phyloP scores from a whole-genome alignment of 2,888 invertebrate genomes.

The Drosophila formosana region DNA sequence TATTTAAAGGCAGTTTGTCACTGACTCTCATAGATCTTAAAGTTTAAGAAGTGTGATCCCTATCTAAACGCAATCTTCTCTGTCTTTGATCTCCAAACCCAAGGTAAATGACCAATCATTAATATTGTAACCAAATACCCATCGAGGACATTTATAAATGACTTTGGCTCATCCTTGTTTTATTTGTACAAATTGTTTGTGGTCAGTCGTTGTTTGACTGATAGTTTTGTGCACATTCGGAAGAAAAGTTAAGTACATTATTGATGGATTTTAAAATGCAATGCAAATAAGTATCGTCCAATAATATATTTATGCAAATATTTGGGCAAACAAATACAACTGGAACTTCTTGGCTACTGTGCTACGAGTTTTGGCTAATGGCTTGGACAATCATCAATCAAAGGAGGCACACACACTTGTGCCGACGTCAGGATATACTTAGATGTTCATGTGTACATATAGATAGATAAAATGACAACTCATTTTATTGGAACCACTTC shows the following conservation, averaged over 20 bases:
- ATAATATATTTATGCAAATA: constrained; percentile 65
- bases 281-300: constrained; percentile 50
- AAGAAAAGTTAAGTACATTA: constrained; percentile 44
- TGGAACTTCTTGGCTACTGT: constrained; percentile 67
- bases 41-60: constrained; percentile 33
- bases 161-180: constrained; percentile 46
- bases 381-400: constrained; percentile 65
- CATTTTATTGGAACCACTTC: constrained; percentile 68
- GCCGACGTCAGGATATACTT: constrained; percentile 10
- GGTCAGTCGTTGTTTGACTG: constrained; percentile 58
- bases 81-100: constrained; percentile 25
- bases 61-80: constrained; percentile 35
- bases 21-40: background rate
- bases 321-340: constrained; percentile 48
- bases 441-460: background rate
- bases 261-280: constrained; percentile 59
- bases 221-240: constrained; percentile 23
- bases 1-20: constrained; percentile 8
- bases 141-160: constrained; percentile 72
- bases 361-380: constrained; percentile 43
- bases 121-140: constrained; percentile 55
- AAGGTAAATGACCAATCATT: constrained; percentile 73
- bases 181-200: constrained; percentile 67
- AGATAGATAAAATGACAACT: constrained; percentile 64
- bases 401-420: constrained; percentile 56